These are phyloP conservation scores for Oplegnathus fasciatus DNA, from an alignment of 2,113 vertebrate species.

Conservation along the genomic window DNA sequence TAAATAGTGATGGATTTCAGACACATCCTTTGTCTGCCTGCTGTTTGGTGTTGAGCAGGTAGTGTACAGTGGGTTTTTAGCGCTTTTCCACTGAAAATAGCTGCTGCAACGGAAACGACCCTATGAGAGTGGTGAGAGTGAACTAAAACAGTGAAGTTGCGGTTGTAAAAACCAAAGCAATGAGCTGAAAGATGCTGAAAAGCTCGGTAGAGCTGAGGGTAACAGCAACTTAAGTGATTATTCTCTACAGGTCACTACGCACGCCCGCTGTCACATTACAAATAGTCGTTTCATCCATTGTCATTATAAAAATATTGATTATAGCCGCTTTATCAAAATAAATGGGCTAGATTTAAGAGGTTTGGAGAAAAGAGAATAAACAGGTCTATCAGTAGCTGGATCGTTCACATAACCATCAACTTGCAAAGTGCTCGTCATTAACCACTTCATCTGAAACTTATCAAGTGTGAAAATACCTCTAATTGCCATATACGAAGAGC, in stretches of 20 bases:
- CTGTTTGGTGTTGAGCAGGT: not conserved
- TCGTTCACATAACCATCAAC: slow-evolving; percentile 19
- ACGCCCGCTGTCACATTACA: not conserved
- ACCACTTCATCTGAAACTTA: slow-evolving; percentile 48
- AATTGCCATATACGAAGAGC: slow-evolving; percentile 31
- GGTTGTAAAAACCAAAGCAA: not conserved
- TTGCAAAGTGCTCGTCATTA: slow-evolving; percentile 32
- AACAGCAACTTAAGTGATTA: not conserved
- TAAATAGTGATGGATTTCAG: not conserved
- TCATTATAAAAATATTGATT: slow-evolving; percentile 15
- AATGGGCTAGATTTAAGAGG: slow-evolving; percentile 12
- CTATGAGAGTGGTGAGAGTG: not conserved
- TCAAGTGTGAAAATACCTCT: slow-evolving; percentile 61
- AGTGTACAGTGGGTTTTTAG: not conserved
- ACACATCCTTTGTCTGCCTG: not conserved
- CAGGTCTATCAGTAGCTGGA: slow-evolving; percentile 9
- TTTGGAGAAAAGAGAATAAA: not conserved
- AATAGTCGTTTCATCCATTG: slow-evolving; percentile 7
- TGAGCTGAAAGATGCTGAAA: not conserved
- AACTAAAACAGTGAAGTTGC: not conserved
- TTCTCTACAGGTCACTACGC: not conserved
- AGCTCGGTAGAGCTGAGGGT: not conserved
- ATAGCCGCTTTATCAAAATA: not conserved
- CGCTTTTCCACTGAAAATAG: not conserved
- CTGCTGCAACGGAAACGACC: not conserved